Conservation (phyloP, 2,797 vertebrate species). For the Gymnodraco acuticeps region DNA sequence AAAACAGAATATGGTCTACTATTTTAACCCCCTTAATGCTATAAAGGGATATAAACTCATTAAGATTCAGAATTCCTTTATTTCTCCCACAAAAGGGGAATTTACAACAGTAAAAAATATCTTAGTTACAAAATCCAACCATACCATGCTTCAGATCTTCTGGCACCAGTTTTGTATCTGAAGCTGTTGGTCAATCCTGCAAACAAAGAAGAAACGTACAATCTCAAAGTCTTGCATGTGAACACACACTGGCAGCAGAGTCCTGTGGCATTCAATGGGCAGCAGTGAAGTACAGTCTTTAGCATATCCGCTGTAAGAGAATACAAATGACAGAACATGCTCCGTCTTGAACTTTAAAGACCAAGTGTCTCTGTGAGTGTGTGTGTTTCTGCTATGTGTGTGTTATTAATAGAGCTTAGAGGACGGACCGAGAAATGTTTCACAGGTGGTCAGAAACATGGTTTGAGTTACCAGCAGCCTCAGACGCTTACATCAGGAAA, state of each 20-base stretch:
- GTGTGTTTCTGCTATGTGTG: slow-evolving; percentile 36
- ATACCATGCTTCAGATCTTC: slow-evolving; percentile 70
- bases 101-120: not conserved
- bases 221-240: slow-evolving; percentile 7
- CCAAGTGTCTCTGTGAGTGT: slow-evolving; percentile 30
- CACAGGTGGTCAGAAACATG: slow-evolving; percentile 62
- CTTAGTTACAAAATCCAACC: slow-evolving; percentile 24
- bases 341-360: slow-evolving; percentile 41
- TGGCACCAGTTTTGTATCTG: slow-evolving; percentile 10
- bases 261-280: not conserved
- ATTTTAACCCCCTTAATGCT: not conserved
- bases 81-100: too few species aligned
- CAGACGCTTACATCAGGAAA: slow-evolving; percentile 18
- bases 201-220: slow-evolving; percentile 32
- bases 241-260: slow-evolving; percentile 3
- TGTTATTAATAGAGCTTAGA: slow-evolving; percentile 74
- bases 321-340: slow-evolving; percentile 17
- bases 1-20: not conserved
- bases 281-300: slow-evolving; percentile 10
- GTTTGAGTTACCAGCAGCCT: slow-evolving; percentile 57
- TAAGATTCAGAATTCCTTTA: too few species aligned
- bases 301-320: slow-evolving; percentile 24
- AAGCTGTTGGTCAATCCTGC: slow-evolving; percentile 36
- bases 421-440: slow-evolving; percentile 60
- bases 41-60: not conserved